phyloP scores from a whole-genome alignment of 2,797 vertebrate species.

The Dallia pectoralis region DNA sequence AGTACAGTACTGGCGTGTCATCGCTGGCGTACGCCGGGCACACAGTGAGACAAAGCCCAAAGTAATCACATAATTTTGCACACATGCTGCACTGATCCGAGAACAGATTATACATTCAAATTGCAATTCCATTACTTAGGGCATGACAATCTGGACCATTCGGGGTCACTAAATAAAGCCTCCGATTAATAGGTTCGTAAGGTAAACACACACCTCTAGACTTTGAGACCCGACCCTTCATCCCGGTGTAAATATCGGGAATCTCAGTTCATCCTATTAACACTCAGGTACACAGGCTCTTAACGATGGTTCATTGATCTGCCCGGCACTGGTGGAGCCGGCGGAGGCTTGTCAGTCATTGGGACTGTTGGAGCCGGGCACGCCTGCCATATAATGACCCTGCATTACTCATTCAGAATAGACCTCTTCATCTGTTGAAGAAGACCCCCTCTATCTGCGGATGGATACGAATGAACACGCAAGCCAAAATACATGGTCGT shows the following conservation, averaged over 20 bases:
- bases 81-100: not conserved
- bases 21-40: not conserved
- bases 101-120: not conserved
- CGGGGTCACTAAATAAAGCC: not conserved
- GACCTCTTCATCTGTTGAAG: conserved; percentile 21
- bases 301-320: not conserved
- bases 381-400: not conserved
- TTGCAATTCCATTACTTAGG: not conserved
- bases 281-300: not conserved
- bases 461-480: conserved; percentile 25
- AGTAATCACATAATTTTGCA: not conserved
- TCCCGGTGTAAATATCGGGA: not conserved
- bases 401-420: not conserved
- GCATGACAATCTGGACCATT: not conserved
- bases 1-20: not conserved
- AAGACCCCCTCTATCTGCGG: conserved; percentile 26
- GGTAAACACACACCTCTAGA: not conserved
- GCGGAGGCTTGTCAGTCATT: not conserved
- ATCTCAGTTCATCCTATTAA: not conserved
- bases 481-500: conserved; percentile 24
- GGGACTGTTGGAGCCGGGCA: not conserved
- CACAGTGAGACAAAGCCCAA: not conserved
- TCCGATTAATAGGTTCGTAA: not conserved
- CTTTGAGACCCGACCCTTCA: not conserved
- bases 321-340: not conserved